Conservation (phyloP, 2,797 vertebrate species). For the Naso thynnoides region DNA sequence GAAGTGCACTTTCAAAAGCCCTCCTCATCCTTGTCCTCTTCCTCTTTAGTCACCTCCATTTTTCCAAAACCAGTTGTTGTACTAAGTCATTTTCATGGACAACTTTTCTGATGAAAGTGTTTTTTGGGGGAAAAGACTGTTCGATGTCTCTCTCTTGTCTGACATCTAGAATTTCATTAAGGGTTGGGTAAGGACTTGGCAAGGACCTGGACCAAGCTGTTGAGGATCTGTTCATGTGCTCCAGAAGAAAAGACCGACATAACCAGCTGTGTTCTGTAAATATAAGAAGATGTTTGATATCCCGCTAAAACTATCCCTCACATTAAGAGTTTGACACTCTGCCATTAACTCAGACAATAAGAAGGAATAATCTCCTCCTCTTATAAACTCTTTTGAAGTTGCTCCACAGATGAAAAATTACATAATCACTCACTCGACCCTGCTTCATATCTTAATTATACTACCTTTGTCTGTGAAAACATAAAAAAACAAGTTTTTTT, state of each 20-base stretch:
- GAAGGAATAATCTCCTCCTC: slow-evolving; percentile 72
- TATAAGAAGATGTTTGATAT: slow-evolving; percentile 32
- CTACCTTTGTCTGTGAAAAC: slow-evolving; percentile 33
- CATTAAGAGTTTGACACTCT: slow-evolving; percentile 43
- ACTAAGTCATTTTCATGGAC: slow-evolving; percentile 86
- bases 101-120: slow-evolving; percentile 90
- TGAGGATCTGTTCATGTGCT: slow-evolving; percentile 40
- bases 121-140: slow-evolving; percentile 84
- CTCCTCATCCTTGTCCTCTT: slow-evolving; percentile 11
- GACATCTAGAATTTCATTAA: slow-evolving; percentile 59
- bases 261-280: slow-evolving; percentile 52
- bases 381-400: slow-evolving; percentile 74
- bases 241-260: slow-evolving; percentile 15
- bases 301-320: background rate
- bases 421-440: slow-evolving; percentile 73
- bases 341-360: slow-evolving; percentile 73
- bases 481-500: background rate
- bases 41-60: slow-evolving; percentile 47
- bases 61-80: slow-evolving; percentile 80
- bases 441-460: slow-evolving; percentile 78
- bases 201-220: slow-evolving; percentile 2
- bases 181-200: slow-evolving; percentile 20
- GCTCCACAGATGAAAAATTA: slow-evolving; percentile 61
- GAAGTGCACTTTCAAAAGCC: slow-evolving; percentile 36
- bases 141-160: slow-evolving; percentile 56